phyloP scores from a whole-genome alignment of 1,140 invertebrate species.

The Ridgeia piscesae region DNA sequence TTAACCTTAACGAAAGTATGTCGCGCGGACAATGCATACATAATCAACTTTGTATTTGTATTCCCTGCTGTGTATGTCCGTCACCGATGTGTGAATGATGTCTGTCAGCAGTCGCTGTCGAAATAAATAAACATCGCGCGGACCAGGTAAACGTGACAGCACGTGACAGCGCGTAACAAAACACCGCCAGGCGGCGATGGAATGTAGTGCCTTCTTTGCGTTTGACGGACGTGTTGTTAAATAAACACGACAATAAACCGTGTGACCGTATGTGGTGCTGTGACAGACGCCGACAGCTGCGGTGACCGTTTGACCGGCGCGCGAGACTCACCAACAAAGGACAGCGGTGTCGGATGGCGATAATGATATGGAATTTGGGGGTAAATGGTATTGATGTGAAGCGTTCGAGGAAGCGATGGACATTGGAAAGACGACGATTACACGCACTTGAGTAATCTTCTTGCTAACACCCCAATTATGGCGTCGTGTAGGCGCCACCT shows the following conservation, averaged over 20 bases:
- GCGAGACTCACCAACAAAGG: not conserved
- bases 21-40: not conserved
- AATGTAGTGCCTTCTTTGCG: not conserved
- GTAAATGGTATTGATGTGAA: not conserved
- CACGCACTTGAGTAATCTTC: too few relatives aligned
- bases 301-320: not conserved
- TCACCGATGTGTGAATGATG: not conserved
- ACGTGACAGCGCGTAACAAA: not conserved
- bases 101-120: not conserved
- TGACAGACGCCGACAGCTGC: not conserved
- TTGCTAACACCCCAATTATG: not conserved
- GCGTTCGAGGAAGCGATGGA: too few relatives aligned
- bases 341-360: not conserved
- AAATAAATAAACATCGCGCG: not conserved
- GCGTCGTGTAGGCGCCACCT: not conserved
- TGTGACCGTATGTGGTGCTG: not conserved
- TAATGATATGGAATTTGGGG: not conserved
- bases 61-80: not conserved
- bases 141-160: not conserved
- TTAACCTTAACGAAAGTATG: not conserved
- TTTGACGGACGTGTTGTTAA: not conserved
- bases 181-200: not conserved
- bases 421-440: too few relatives aligned
- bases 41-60: not conserved
- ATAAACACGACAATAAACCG: not conserved